A percentile compares a stretch with the other conserved stretches of the same genome.
phyloP scores from a whole-genome alignment of 2,797 vertebrate genomes.

The Steatocranus sp. region DNA sequence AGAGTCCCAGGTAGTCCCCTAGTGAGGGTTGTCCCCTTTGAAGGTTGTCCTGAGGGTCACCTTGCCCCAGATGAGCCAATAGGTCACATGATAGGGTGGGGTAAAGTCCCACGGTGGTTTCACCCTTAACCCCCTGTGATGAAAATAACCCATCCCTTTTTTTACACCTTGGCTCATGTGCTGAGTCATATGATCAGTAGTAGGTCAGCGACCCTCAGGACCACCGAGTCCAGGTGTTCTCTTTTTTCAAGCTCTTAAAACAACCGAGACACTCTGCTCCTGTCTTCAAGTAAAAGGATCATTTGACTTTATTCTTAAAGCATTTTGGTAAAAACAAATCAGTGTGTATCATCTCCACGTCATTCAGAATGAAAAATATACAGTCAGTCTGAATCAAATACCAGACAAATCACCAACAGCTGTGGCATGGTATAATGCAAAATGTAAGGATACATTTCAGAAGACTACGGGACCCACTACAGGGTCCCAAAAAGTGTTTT shows the following conservation, averaged over 20 bases:
- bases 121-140: not conserved
- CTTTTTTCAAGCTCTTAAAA: accelerated
- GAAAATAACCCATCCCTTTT: not conserved
- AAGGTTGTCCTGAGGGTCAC: not conserved
- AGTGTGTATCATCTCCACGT: not conserved
- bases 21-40: not conserved
- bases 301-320: not conserved
- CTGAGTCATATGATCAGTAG: not conserved
- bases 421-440: not conserved
- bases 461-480: not conserved
- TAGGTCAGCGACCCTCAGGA: not conserved
- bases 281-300: accelerated
- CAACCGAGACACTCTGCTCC: accelerated
- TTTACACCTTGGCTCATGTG: not conserved
- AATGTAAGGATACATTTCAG: not conserved
- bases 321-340: not conserved
- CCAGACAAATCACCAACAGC: not conserved
- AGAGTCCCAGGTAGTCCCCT: not conserved
- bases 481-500: not conserved
- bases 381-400: not conserved
- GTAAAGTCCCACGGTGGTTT: accelerated
- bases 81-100: accelerated
- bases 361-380: not conserved
- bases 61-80: accelerated
- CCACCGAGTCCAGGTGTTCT: not conserved